Conservation (phyloP, 2,888 invertebrate genomes). For the Hecatera dysodea region DNA sequence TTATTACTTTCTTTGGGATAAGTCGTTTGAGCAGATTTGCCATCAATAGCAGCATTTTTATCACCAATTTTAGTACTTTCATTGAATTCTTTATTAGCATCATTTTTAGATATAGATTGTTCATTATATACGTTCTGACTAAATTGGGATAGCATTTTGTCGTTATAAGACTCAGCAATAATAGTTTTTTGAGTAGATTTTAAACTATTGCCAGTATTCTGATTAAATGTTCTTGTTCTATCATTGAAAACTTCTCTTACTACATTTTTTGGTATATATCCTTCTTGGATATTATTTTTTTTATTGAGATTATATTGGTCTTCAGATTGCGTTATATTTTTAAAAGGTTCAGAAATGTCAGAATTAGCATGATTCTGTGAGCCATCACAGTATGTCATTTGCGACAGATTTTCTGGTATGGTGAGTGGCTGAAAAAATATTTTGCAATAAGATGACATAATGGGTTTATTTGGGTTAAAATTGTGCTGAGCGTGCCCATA, state of each 20-base stretch:
- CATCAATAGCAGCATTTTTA: background rate
- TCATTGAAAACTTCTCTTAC: background rate
- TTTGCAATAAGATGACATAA: too few species aligned
- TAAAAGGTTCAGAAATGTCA: background rate
- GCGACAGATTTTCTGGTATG: slow-evolving; percentile 27
- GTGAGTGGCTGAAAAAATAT: slow-evolving; percentile 31
- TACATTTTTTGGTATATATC: background rate
- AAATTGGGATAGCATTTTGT: background rate
- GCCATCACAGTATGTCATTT: slow-evolving; percentile 45
- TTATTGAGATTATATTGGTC: background rate
- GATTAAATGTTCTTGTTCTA: background rate
- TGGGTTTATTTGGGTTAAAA: too few species aligned
- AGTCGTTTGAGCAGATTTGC: background rate
- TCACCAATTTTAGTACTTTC: background rate
- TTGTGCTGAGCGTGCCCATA: too few species aligned
- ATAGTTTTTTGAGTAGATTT: background rate
- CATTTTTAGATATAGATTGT: background rate
- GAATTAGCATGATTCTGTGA: slow-evolving; percentile 4
- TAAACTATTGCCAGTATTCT: background rate
- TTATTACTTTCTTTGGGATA: background rate
- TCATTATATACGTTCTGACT: slow-evolving; percentile 2
- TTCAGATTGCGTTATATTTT: background rate
- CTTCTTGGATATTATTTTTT: background rate
- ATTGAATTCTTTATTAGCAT: background rate
- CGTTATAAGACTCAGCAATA: background rate